These are phyloP conservation scores for Oriolus oriolus DNA, from an alignment of 2,113 vertebrate species.

Conservation along the genomic window DNA sequence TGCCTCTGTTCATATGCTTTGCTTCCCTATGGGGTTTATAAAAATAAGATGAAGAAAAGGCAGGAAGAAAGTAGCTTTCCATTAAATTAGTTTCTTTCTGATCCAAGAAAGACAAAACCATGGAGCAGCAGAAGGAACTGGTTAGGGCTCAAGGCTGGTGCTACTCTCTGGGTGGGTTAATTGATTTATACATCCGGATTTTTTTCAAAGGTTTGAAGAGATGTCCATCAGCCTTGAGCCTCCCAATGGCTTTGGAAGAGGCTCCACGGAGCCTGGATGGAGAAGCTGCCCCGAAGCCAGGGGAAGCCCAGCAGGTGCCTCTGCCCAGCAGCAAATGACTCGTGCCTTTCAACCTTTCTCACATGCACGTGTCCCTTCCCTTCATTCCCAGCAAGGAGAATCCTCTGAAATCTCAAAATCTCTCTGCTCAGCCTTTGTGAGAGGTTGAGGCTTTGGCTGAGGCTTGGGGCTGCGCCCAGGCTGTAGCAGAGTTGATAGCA, in stretches of 20 bases:
- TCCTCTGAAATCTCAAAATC: neutral
- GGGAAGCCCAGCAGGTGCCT: neutral
- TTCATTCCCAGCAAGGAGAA: neutral
- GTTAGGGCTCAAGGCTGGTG: neutral
- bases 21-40: neutral
- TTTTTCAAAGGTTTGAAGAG: neutral
- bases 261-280: rapidly evolving
- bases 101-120: neutral
- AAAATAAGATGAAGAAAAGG: neutral
- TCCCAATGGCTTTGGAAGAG: neutral
- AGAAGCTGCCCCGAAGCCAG: rapidly evolving
- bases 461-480: neutral
- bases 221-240: neutral
- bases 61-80: neutral
- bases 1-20: neutral
- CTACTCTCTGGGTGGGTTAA: neutral
- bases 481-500: neutral
- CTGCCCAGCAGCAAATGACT: rapidly evolving
- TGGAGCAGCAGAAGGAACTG: neutral
- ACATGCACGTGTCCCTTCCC: rapidly evolving
- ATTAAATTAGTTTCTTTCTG: neutral
- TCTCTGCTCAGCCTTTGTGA: neutral
- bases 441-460: neutral
- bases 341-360: neutral
- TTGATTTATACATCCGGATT: neutral